Conservation (phyloP, 2,888 invertebrate species). For the Apeira syringaria region DNA sequence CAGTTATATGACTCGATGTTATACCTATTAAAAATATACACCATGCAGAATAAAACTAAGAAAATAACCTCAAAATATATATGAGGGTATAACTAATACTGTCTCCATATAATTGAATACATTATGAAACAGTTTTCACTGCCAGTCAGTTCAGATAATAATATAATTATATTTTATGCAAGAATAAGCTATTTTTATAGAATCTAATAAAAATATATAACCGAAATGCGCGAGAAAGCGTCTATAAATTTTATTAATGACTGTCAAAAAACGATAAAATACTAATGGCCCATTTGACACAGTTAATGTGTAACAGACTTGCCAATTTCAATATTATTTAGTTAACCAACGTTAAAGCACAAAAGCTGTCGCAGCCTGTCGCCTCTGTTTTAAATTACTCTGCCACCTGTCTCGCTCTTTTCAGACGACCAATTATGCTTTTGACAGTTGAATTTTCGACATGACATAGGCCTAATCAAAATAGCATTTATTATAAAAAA, state of each 20-base stretch:
- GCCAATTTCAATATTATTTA: slow-evolving; percentile 26
- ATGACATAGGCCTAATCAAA: slow-evolving; percentile 85
- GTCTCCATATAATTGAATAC: slow-evolving; percentile 31
- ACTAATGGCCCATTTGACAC: slow-evolving; percentile 33
- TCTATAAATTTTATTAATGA: slow-evolving; percentile 28
- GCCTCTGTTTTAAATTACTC: slow-evolving; percentile 45
- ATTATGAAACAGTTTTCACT: slow-evolving; percentile 27
- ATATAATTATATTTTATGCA: slow-evolving; percentile 16
- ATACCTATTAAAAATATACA: no score
- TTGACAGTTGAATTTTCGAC: slow-evolving; percentile 84
- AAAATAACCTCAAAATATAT: no score
- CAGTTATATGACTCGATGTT: no score
- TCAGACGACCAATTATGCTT: slow-evolving; percentile 81
- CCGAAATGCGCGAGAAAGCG: slow-evolving; percentile 27
- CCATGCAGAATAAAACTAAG: no score
- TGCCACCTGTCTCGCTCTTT: slow-evolving; percentile 58
- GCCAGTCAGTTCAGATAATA: no score
- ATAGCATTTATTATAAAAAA: slow-evolving; percentile 81
- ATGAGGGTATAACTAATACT: no score
- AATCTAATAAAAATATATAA: slow-evolving; percentile 23
- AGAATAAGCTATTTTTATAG: slow-evolving; percentile 22
- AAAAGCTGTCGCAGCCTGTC: slow-evolving; percentile 25
- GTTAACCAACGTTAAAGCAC: slow-evolving; percentile 25
- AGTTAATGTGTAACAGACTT: slow-evolving; percentile 29
- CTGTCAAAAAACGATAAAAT: slow-evolving; percentile 31